Evolutionary conservation across 2,113 vertebrate species (phyloP).

Genomic region (Vulpes ferrilata): DNA sequence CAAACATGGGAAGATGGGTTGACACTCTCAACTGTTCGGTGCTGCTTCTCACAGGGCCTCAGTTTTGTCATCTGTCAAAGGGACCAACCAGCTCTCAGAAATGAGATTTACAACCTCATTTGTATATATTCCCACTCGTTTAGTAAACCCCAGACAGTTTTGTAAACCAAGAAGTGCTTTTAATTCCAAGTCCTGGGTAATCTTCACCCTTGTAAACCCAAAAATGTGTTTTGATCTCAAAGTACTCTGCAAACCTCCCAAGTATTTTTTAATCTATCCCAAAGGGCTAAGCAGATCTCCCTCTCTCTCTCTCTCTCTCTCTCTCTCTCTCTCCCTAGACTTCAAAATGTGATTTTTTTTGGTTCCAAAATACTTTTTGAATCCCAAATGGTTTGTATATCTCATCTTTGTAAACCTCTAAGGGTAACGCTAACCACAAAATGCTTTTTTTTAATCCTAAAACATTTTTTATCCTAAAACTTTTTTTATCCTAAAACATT

Average conservation of each 20-base stretch:
- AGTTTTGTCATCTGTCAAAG: background rate
- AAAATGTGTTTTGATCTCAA: background rate
- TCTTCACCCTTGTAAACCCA: background rate
- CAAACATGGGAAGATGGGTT: background rate
- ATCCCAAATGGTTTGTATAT: background rate
- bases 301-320: too few species aligned
- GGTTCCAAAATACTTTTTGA: background rate
- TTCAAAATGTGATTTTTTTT: background rate
- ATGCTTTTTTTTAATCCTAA: background rate
- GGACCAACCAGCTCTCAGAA: background rate
- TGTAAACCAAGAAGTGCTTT: conserved; percentile 1
- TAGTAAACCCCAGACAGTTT: background rate
- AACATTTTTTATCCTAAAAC: background rate
- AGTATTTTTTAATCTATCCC: background rate
- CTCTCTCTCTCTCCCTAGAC: background rate
- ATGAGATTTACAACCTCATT: background rate
- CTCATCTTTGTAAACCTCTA: background rate
- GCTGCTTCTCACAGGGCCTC: background rate
- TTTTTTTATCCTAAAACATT: background rate
- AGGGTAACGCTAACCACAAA: background rate
- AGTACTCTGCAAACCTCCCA: background rate
- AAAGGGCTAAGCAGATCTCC: background rate
- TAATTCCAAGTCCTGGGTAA: background rate
- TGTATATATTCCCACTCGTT: background rate
- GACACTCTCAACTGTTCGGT: background rate